Percentiles rank a stretch among this genome's conserved stretches.
Conservation (phyloP, 2,888 invertebrate species). For the Gortyna flavago region DNA sequence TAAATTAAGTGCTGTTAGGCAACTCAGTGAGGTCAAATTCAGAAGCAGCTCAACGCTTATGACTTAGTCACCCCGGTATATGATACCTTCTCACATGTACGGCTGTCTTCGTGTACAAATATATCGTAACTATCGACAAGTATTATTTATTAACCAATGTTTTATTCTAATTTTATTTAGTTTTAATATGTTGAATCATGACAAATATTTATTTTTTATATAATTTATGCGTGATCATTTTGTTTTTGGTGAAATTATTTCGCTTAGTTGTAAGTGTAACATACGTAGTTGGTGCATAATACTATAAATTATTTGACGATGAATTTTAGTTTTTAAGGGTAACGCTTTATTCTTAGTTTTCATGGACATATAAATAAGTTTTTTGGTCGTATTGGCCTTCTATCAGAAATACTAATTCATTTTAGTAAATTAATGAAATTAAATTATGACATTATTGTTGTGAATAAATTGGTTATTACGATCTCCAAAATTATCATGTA, state of each 20-base stretch:
- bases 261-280: slow-evolving; percentile 60
- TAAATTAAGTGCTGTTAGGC: slow-evolving; percentile 1
- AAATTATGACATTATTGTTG: slow-evolving; percentile 65
- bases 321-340: slow-evolving; percentile 50
- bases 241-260: slow-evolving; percentile 65
- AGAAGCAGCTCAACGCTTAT: slow-evolving; percentile 51
- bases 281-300: slow-evolving; percentile 79
- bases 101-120: slow-evolving; percentile 86
- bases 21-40: slow-evolving; percentile 38
- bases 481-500: slow-evolving; percentile 57
- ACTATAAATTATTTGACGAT: slow-evolving; percentile 66
- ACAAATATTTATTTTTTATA: slow-evolving; percentile 86
- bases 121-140: slow-evolving; percentile 77
- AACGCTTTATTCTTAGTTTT: slow-evolving; percentile 37
- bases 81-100: slow-evolving; percentile 75
- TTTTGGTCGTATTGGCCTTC: slow-evolving; percentile 48
- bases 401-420: slow-evolving; percentile 51
- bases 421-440: slow-evolving; percentile 61
- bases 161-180: slow-evolving; percentile 79
- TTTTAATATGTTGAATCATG: slow-evolving; percentile 85
- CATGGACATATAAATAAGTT: slow-evolving; percentile 26
- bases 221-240: slow-evolving; percentile 69
- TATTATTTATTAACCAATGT: slow-evolving; percentile 81
- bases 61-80: slow-evolving; percentile 77
- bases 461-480: slow-evolving; percentile 43